A percentile compares a stretch with the other conserved stretches of the same genome.
Evolutionary conservation across 2,888 invertebrate species (phyloP).

Genomic region (Leucophenga montana): DNA sequence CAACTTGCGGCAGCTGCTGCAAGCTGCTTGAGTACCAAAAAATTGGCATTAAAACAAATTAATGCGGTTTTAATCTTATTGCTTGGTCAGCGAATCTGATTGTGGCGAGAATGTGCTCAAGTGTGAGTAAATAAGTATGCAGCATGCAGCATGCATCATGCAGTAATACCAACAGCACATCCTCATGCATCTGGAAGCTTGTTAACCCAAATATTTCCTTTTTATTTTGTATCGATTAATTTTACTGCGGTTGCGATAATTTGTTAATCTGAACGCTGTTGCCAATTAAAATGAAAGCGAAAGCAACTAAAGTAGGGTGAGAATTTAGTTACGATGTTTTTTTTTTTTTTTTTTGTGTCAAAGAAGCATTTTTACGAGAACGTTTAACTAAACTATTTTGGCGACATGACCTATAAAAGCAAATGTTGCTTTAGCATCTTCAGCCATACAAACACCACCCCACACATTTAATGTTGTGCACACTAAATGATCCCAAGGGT

Average conservation of each 20-base stretch:
- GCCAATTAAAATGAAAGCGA: constrained; percentile 20
- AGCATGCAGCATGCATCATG: constrained; percentile 86
- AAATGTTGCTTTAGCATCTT: not conserved
- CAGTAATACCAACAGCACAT: constrained; percentile 81
- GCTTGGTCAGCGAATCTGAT: constrained; percentile 62
- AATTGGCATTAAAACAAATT: constrained; percentile 35
- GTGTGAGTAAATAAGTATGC: not conserved
- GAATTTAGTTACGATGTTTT: not conserved
- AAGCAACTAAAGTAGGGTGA: constrained; percentile 14
- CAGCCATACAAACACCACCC: not conserved
- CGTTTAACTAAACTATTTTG: constrained; percentile 23
- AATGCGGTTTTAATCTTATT: constrained; percentile 51
- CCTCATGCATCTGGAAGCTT: constrained; percentile 95
- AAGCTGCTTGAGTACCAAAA: constrained; percentile 19
- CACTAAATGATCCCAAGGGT: constrained; percentile 22
- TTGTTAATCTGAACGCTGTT: constrained; percentile 79
- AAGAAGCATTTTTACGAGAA: constrained; percentile 5
- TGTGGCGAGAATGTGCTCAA: constrained; percentile 66
- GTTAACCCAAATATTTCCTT: constrained; percentile 96
- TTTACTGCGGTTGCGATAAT: constrained; percentile 93
- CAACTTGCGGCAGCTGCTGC: constrained; percentile 17
- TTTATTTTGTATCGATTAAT: constrained; percentile 74
- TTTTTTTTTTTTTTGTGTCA: not conserved
- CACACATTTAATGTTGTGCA: not conserved
- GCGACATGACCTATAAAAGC: not conserved